Percentiles rank a stretch among this genome's conserved stretches.
phyloP scores from a whole-genome alignment of 2,888 invertebrate genomes.

The Thyatira batis region DNA sequence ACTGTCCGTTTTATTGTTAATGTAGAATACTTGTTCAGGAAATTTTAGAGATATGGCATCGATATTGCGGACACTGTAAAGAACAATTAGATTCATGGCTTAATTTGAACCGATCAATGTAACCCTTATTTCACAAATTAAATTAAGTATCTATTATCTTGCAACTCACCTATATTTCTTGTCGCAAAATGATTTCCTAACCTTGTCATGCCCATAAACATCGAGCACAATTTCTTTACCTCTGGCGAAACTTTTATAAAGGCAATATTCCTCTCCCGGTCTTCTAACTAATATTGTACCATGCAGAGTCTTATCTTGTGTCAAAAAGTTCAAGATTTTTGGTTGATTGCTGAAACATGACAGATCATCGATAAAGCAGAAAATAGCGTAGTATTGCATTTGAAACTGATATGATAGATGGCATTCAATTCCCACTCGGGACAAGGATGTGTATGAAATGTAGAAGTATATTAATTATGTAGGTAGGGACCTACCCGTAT shows the following conservation, averaged over 20 bases:
- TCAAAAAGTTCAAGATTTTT: slow-evolving; percentile 26
- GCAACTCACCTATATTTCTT: slow-evolving; percentile 33
- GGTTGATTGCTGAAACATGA: slow-evolving; percentile 25
- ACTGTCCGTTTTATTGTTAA: slow-evolving; percentile 42
- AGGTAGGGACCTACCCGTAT: too few species aligned
- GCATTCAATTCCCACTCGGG: too few species aligned
- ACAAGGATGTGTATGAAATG: too few species aligned
- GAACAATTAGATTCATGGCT: too few species aligned
- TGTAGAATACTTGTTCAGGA: slow-evolving; percentile 38
- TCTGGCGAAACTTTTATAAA: slow-evolving; percentile 50
- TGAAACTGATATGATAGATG: too few species aligned
- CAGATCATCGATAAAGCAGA: too few species aligned
- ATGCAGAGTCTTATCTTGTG: slow-evolving; percentile 27
- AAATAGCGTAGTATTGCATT: too few species aligned
- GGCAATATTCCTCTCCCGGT: slow-evolving; percentile 43
- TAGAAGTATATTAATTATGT: too few species aligned
- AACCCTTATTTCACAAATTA: not conserved
- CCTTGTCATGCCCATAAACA: slow-evolving; percentile 44
- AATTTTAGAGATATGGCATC: slow-evolving; percentile 53
- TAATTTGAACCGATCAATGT: too few species aligned
- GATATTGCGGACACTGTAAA: slow-evolving; percentile 56
- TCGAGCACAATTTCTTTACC: slow-evolving; percentile 47
- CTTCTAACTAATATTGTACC: slow-evolving; percentile 36
- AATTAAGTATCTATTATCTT: not conserved
- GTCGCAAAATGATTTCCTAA: slow-evolving; percentile 24